These are phyloP conservation scores for Anarhynchus alexandrinus DNA, from an alignment of 2,113 vertebrate genomes.

Conservation along the genomic window DNA sequence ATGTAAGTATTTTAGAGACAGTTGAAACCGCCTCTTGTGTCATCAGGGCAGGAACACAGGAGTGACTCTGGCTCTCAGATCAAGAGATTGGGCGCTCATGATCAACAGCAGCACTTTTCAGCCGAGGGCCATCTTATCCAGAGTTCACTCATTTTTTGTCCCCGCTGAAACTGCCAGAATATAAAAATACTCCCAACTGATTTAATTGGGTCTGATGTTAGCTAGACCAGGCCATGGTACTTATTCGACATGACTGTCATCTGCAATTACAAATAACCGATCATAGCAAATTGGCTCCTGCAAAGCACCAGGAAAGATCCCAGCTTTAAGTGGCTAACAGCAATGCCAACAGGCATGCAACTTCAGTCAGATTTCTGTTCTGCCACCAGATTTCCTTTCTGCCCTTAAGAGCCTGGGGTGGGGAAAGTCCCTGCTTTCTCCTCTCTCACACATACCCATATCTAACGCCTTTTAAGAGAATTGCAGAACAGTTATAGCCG, in stretches of 20 bases:
- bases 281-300: background rate
- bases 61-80: background rate
- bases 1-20: background rate
- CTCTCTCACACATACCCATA: background rate
- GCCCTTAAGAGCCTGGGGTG: background rate
- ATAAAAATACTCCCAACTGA: background rate
- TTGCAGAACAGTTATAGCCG: fast-evolving
- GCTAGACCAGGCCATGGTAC: background rate
- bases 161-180: background rate
- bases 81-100: background rate
- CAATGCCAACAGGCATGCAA: background rate
- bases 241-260: background rate
- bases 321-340: background rate
- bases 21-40: background rate
- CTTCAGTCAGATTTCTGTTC: background rate
- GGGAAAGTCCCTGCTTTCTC: background rate
- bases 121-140: background rate
- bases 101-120: background rate
- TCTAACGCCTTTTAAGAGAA: background rate
- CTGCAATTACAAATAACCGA: background rate
- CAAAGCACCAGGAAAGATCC: background rate
- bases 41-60: background rate
- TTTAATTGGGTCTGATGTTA: background rate
- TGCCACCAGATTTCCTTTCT: background rate
- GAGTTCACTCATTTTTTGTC: background rate